Evolutionary conservation across 1,140 invertebrate genomes (phyloP).

Genomic region (Drosophila takahashii): DNA sequence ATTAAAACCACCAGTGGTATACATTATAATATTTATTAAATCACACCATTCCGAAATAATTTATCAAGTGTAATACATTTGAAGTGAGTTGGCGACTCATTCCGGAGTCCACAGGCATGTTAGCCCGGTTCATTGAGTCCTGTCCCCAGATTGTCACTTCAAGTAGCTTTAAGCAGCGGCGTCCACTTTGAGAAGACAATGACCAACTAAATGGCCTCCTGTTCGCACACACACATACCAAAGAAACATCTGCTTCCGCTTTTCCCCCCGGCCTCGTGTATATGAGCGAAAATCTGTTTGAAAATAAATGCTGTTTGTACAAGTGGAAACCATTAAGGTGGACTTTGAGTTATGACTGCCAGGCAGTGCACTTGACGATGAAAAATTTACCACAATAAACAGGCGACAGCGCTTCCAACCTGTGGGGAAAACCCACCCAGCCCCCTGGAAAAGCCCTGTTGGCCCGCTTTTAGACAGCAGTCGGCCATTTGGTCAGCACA

Average conservation of each 20-base stretch:
- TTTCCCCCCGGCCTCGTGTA: slow-evolving; percentile 9
- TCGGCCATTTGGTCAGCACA: slow-evolving; percentile 69
- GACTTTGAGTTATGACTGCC: slow-evolving; percentile 77
- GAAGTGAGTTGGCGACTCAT: not conserved
- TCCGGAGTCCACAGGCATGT: slow-evolving; percentile 17
- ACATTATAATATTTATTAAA: too few species aligned
- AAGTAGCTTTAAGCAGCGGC: slow-evolving; percentile 37
- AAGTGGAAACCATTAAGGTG: slow-evolving; percentile 73
- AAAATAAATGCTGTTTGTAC: slow-evolving; percentile 57
- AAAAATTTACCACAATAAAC: slow-evolving; percentile 74
- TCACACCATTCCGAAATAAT: not conserved
- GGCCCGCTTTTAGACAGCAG: slow-evolving; percentile 28
- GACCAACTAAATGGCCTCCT: slow-evolving; percentile 46
- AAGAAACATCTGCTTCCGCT: slow-evolving; percentile 34
- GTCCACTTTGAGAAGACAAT: slow-evolving; percentile 60
- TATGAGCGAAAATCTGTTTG: slow-evolving; percentile 51
- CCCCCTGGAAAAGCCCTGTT: slow-evolving; percentile 7
- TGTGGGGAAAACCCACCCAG: not conserved
- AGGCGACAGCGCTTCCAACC: slow-evolving; percentile 26
- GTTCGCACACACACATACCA: slow-evolving; percentile 9
- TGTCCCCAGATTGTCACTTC: slow-evolving; percentile 44
- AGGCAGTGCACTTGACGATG: slow-evolving; percentile 71
- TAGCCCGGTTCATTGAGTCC: slow-evolving; percentile 38
- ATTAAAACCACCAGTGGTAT: too few species aligned
- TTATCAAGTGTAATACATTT: not conserved